These are phyloP conservation scores for Drosophila suzukii DNA, from an alignment of 1,140 invertebrate genomes.

Conservation along the genomic window DNA sequence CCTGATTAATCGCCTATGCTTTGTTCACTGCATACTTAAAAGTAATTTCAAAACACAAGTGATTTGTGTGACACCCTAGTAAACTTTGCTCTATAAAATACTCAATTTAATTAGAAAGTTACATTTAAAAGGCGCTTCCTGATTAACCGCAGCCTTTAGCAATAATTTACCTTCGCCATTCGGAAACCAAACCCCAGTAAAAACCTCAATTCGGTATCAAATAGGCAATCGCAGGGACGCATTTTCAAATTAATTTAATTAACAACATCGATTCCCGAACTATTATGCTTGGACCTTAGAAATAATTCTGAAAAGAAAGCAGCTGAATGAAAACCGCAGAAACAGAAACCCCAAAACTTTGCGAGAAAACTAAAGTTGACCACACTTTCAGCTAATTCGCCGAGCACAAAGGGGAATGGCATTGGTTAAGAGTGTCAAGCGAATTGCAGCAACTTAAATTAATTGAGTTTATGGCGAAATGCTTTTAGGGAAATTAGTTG, in stretches of 20 bases:
- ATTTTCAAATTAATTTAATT: constrained; percentile 33
- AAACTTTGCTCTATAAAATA: too few species aligned
- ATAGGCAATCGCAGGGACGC: neutral
- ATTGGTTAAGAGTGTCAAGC: constrained; percentile 56
- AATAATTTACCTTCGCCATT: neutral
- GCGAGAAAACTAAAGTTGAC: constrained; percentile 43
- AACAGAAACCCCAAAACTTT: constrained; percentile 47
- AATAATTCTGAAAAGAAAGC: constrained; percentile 8
- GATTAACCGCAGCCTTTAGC: neutral
- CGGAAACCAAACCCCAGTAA: neutral
- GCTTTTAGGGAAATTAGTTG: constrained; percentile 79
- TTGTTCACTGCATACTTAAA: too few species aligned
- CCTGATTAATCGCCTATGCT: neutral
- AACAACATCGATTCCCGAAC: constrained; percentile 21
- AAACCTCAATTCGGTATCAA: neutral
- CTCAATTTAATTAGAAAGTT: neutral
- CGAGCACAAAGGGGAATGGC: constrained; percentile 24
- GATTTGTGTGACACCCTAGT: too few species aligned
- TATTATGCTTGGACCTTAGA: constrained; percentile 22
- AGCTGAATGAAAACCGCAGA: constrained; percentile 30
- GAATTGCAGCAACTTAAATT: constrained; percentile 79
- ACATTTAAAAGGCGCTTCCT: neutral
- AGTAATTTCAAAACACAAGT: too few species aligned
- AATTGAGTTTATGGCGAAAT: constrained; percentile 82
- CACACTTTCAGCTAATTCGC: constrained; percentile 68